A percentile compares a stretch with the other conserved stretches of the same genome.
Evolutionary conservation across 37 sponge, comb jelly and placozoan genomes (phyloP).

Genomic region (Crambe crambe): DNA sequence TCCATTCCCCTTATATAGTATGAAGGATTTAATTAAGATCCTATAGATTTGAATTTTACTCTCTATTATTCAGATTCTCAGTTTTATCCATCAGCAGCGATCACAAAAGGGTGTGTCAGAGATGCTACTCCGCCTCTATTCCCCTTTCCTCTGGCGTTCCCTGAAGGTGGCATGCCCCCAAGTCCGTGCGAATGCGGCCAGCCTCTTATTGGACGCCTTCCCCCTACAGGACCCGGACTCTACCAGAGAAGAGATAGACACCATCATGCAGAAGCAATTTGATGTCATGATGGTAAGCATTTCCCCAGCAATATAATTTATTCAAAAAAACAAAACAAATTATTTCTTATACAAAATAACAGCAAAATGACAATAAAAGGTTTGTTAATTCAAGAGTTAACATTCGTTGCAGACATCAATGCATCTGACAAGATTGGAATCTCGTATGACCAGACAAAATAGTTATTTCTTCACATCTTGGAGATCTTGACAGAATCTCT

Average conservation of each 20-base stretch:
- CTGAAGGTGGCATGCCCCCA: slow-evolving; percentile 77
- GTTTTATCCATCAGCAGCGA: slow-evolving; percentile 57
- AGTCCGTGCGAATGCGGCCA: slow-evolving; percentile 82
- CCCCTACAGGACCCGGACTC: slow-evolving; percentile 74
- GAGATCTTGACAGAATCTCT: too few relatives aligned
- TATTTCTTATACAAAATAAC: too few relatives aligned
- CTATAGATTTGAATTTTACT: neutral
- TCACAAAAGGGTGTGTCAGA: slow-evolving; percentile 60
- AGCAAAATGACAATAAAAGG: too few relatives aligned
- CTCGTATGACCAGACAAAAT: too few relatives aligned
- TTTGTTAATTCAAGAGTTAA: too few relatives aligned
- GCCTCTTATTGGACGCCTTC: slow-evolving; percentile 75
- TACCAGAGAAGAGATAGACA: slow-evolving; percentile 59
- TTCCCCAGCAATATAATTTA: too few relatives aligned
- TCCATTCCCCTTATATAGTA: neutral
- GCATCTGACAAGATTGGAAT: too few relatives aligned
- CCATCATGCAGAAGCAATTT: slow-evolving; percentile 77
- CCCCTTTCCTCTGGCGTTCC: slow-evolving; percentile 87
- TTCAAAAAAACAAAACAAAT: too few relatives aligned
- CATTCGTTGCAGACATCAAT: too few relatives aligned
- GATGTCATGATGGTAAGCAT: slow-evolving; percentile 62
- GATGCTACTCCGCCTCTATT: slow-evolving; percentile 70
- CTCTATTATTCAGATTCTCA: slow-evolving; percentile 36
- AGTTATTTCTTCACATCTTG: too few relatives aligned
- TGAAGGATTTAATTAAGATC: too few relatives aligned